Evolutionary conservation across 2,888 invertebrate species (phyloP).

Genomic region (Scaptomyza tumidula): DNA sequence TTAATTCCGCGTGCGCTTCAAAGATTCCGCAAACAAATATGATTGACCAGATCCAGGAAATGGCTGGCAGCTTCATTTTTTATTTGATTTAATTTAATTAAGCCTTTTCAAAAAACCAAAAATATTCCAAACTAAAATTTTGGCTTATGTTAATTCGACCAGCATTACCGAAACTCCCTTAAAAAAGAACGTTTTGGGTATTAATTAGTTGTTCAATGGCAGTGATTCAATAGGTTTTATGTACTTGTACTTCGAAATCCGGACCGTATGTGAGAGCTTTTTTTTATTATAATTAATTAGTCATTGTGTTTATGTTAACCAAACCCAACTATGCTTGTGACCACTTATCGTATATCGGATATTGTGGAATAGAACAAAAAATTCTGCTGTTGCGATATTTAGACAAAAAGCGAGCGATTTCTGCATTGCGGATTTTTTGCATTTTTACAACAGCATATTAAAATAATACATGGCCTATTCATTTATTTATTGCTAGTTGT

Average conservation of each 20-base stretch:
- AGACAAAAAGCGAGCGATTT: slow-evolving; percentile 3
- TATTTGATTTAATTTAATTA: slow-evolving; percentile 27
- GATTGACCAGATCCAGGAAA: slow-evolving; percentile 27
- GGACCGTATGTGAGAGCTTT: slow-evolving; percentile 21
- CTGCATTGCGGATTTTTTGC: not conserved
- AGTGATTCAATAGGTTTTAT: slow-evolving; percentile 9
- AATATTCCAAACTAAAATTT: slow-evolving; percentile 14
- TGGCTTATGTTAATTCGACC: slow-evolving; percentile 12
- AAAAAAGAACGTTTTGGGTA: slow-evolving; percentile 12
- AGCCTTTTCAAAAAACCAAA: slow-evolving; percentile 10
- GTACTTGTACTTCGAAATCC: slow-evolving; percentile 48
- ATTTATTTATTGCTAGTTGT: not conserved
- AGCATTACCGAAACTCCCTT: slow-evolving; percentile 15
- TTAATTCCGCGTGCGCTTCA: slow-evolving; percentile 41
- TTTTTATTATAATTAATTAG: slow-evolving; percentile 45
- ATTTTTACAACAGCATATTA: not conserved
- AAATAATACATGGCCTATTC: not conserved
- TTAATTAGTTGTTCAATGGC: slow-evolving; percentile 21
- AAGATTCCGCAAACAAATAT: slow-evolving; percentile 18
- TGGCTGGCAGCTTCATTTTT: slow-evolving; percentile 39
- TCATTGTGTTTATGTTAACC: slow-evolving; percentile 52
- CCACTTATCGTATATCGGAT: slow-evolving; percentile 37
- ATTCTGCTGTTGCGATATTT: not conserved
- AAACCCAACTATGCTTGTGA: slow-evolving; percentile 23
- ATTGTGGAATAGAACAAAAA: slow-evolving; percentile 27